These are phyloP conservation scores for Sinocyclocheilus maitianheensis DNA, from an alignment of 2,113 vertebrate species.

Conservation along the genomic window DNA sequence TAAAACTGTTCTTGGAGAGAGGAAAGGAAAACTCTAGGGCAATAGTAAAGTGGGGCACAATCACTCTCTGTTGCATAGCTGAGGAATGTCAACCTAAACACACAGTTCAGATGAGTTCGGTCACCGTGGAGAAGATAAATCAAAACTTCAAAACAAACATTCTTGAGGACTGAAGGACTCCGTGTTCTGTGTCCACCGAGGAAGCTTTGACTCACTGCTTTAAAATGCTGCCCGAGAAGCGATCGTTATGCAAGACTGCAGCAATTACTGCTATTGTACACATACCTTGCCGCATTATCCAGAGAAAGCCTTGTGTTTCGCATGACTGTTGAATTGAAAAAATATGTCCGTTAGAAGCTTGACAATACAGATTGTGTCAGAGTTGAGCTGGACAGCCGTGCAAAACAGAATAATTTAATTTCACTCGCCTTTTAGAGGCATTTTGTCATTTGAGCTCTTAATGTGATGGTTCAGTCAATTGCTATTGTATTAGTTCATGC, in stretches of 20 bases:
- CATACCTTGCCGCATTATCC: not conserved
- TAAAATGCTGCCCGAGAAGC: not conserved
- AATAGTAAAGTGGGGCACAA: not conserved
- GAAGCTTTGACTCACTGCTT: conserved; percentile 22
- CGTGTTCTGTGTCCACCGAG: not conserved
- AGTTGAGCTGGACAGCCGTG: not conserved
- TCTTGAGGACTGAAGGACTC: not conserved
- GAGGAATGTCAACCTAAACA: conserved; percentile 52
- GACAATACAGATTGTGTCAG: not conserved
- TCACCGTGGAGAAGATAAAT: not conserved
- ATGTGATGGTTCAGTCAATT: not conserved
- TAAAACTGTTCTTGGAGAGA: conserved; percentile 1
- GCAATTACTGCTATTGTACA: not conserved
- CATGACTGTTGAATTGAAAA: not conserved
- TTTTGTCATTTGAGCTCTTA: not conserved
- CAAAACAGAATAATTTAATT: not conserved
- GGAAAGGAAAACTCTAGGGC: not conserved
- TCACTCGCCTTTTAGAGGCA: no score
- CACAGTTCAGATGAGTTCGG: not conserved
- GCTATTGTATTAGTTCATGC: not conserved
- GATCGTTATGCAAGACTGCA: not conserved
- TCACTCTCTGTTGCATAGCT: conserved; percentile 28
- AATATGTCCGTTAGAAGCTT: not conserved
- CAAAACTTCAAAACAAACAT: not conserved
- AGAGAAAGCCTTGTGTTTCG: not conserved